Base-by-base conservation (phyloP, 1,140 invertebrate genomes). In the Scaptomyza graminum region DNA sequence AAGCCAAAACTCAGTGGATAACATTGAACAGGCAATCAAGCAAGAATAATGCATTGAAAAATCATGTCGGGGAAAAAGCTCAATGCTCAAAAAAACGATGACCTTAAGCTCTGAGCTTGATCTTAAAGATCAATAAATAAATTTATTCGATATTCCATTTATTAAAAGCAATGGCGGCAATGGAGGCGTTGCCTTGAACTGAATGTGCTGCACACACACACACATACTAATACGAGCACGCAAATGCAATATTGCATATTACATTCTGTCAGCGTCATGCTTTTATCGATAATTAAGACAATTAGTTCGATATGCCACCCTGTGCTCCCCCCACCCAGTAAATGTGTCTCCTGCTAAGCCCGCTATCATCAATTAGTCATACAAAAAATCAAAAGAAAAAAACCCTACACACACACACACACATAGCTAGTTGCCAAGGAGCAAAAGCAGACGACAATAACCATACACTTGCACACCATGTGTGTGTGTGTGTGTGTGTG, bases 161-260 rank as follows among this genome's bases (percentile, higher is more conserved):
- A 22, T 1, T 3, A 3, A 22, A 22, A 22, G 18, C 71, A 54
- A 47, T 34, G 28, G 47, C 46, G 28, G 41, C 54, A 57, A 44
- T 31, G 55, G 74, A 83, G 79, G 80, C 76, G 80, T 83, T 68
- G 79, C 79, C 79, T 83, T 83, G 79, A 83, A 83, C 79, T 83
- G 63, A 84, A 83, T 83, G 76, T 71, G 31, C 56, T 67, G 74
- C 68, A 49, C 47, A 57, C 25, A 44, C 46, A 59, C n/a, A 28
- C 46, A 63, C 16, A 59, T 31, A 47, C 25, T 44, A n/a, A 49
- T 22, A 52, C 37, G n/a, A 13, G 18, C 34, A 60, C 34, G 28
- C 37, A 46, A 52, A 15, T 51, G 25, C 34, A 52, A 66, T 41
- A 41, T 39, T 71, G 54, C 68, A 70, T 50, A 25, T 69, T 54